Percentiles rank a stretch among this genome's conserved stretches.
Conservation (phyloP, 2,113 vertebrate genomes). For the Myanophis thanlyinensis region DNA sequence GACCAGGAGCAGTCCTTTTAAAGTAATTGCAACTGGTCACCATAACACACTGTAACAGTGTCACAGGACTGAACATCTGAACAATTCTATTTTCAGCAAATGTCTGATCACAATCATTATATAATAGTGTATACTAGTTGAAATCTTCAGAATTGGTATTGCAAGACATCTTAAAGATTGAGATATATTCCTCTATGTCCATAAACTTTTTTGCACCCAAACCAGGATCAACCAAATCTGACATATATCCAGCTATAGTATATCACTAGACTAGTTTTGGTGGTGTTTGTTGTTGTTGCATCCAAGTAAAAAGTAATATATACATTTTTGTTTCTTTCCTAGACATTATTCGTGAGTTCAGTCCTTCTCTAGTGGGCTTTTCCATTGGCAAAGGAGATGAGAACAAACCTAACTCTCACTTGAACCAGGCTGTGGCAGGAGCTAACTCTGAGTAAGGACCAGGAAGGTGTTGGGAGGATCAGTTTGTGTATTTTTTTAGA, state of each 20-base stretch:
- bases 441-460: conserved; percentile 47
- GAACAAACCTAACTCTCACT: conserved; percentile 1
- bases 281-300: background rate
- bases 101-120: background rate
- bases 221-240: background rate
- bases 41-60: background rate
- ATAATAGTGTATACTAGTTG: background rate
- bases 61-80: too few species aligned
- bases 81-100: background rate
- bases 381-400: conserved; percentile 61
- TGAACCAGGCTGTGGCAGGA: conserved; percentile 75
- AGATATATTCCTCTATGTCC: background rate
- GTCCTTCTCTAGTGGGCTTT: conserved; percentile 69
- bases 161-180: background rate
- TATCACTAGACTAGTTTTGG: background rate
- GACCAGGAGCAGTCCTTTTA: background rate
- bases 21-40: background rate
- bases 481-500: background rate
- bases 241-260: background rate
- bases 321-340: conserved; percentile 46
- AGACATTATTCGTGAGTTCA: conserved; percentile 79
- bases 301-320: background rate
- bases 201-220: background rate
- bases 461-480: background rate
- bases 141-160: background rate